Evolutionary conservation across 1,140 invertebrate genomes (phyloP).

Genomic region (Scaptomyza montana): DNA sequence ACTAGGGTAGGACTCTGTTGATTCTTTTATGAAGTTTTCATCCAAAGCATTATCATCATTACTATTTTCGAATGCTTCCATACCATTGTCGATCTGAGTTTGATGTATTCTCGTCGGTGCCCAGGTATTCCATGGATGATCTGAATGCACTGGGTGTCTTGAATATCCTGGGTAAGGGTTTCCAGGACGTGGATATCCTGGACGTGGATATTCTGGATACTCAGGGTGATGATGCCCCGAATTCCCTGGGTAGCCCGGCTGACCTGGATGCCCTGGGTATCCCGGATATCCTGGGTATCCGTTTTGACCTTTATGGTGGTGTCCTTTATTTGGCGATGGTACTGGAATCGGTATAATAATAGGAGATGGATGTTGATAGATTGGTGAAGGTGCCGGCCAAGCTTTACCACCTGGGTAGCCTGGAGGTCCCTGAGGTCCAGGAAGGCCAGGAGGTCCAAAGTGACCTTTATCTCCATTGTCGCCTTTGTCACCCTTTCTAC

Average conservation of each 20-base stretch:
- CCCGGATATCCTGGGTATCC: conserved; percentile 84
- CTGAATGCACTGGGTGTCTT: neutral
- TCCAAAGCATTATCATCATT: conserved; percentile 44
- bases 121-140: conserved; percentile 2
- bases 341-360: conserved; percentile 36
- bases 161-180: neutral
- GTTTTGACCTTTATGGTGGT: conserved; percentile 11
- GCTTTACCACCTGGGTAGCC: conserved; percentile 86
- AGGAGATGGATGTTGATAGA: conserved; percentile 26
- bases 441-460: conserved; percentile 84
- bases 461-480: conserved; percentile 86
- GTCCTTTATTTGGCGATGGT: conserved; percentile 21
- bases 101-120: neutral
- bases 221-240: conserved; percentile 87
- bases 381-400: conserved; percentile 27
- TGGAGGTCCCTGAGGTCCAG: conserved; percentile 74
- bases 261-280: conserved; percentile 85
- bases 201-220: conserved; percentile 86
- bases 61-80: neutral
- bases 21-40: conserved; percentile 19
- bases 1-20: conserved; percentile 3
- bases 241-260: conserved; percentile 86
- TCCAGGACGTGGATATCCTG: conserved; percentile 84
- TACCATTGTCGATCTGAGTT: neutral
- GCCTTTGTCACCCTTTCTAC: conserved; percentile 88